Base-by-base conservation (phyloP, 1,140 invertebrate genomes). In the Solen grandis region DNA sequence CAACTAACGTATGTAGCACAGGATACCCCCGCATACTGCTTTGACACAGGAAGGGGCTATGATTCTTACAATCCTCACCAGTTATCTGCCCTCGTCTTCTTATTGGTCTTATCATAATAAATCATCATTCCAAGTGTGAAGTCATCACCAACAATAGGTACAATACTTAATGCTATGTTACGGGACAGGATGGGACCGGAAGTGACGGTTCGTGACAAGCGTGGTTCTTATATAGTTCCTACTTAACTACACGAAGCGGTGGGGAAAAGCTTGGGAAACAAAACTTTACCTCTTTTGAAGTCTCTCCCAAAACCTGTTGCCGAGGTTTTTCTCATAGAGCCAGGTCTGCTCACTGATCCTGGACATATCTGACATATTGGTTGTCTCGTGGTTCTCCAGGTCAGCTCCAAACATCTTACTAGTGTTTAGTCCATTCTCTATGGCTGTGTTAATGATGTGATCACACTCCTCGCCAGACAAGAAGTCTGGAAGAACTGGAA, bases 401-500 rank as follows among this genome's bases (percentile, higher is more conserved):
- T 76, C 73, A 29, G 36, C 60, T 29, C 73, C 59, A 54, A 76
- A 76, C 60, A 76, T 22, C 1, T 76, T 54, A 52, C 73, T 76
- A 0, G 54, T n/a, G 35, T 54, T 65, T 16, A 76, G 46, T 35
- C 73, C 73, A 31, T 52, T 65, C 13, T 31, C 27, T n/a, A 22
- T n/a, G 1, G 73, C 59, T 2, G 35, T 29, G 33, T 65, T 25
- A n/a, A 76, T 65, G 5, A 76, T 65, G 5, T 52, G 29, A 25
- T 76, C 60, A 54, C 73, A 76, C 36, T 76, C 73, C 25, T 65
- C 73, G 5, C 54, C 41, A 5, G 73, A 33, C 8, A 76, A 50
- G 65, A 76, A 76, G n/a, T 76, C 65, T n/a, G 73, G 73, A 35
- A 76, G 63, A 19, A 33, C 73, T 76, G n/a, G 31, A 29, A 62